phyloP scores from a whole-genome alignment of 2,888 invertebrate species.

The Prosapia bicincta region DNA sequence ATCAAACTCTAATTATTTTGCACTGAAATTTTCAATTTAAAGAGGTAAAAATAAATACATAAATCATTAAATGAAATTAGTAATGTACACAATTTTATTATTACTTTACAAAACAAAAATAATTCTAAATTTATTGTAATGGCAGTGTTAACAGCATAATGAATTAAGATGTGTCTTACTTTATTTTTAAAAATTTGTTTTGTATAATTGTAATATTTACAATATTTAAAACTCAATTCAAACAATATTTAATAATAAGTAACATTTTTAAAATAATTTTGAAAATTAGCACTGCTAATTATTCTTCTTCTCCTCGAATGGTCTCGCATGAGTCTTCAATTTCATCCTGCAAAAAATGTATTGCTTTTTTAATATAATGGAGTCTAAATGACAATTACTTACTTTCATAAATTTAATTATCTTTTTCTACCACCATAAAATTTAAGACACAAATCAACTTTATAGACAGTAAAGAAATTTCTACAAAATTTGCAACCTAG shows the following conservation, averaged over 20 bases:
- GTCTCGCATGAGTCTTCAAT: constrained; percentile 78
- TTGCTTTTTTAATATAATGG: too few species aligned
- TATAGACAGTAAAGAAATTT: too few species aligned
- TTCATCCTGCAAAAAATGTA: constrained; percentile 63
- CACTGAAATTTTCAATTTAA: too few species aligned
- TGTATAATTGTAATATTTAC: not conserved
- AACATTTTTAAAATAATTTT: not conserved
- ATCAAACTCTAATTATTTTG: too few species aligned
- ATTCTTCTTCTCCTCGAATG: constrained; percentile 52
- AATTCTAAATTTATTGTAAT: not conserved
- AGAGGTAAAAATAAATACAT: too few species aligned
- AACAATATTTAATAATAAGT: not conserved
- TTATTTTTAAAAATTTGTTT: not conserved
- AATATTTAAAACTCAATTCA: not conserved
- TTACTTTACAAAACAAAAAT: not conserved
- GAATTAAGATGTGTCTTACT: not conserved
- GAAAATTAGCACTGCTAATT: not conserved
- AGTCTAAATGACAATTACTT: too few species aligned
- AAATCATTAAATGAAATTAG: too few species aligned
- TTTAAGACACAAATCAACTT: too few species aligned
- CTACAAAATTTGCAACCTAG: too few species aligned
- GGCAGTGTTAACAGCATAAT: not conserved
- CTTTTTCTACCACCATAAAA: too few species aligned
- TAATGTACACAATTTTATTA: not conserved
- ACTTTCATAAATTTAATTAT: too few species aligned